A percentile compares a stretch with the other conserved stretches of the same genome.
Conservation (phyloP, 1,140 invertebrate species). For the Acyrthosiphon pisum region DNA sequence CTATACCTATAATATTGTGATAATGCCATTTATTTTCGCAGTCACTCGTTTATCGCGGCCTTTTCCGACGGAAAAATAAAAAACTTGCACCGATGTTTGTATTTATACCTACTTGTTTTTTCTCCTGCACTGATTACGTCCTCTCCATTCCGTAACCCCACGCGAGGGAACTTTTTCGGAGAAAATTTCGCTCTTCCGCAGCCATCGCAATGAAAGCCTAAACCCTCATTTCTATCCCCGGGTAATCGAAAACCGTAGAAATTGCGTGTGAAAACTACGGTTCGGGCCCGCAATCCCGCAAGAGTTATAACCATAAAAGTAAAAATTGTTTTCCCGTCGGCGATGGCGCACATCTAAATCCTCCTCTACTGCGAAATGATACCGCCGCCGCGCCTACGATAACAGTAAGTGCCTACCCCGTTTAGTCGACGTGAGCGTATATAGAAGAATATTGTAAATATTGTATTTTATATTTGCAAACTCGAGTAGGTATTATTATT, state of each 20-base stretch:
- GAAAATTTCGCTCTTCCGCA: not conserved
- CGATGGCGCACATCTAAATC: not conserved
- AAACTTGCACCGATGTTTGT: not conserved
- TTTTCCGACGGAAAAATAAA: not conserved
- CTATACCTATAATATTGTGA: too few relatives aligned
- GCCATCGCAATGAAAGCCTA: not conserved
- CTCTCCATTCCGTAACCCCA: not conserved
- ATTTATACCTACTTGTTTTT: not conserved
- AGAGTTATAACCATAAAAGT: conserved; percentile 24
- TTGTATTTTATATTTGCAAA: not conserved
- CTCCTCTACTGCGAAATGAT: not conserved
- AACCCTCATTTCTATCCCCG: not conserved
- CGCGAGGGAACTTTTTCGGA: not conserved
- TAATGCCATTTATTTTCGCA: not conserved
- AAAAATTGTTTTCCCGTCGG: conserved; percentile 27
- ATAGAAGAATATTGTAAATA: not conserved
- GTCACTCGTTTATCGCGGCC: not conserved
- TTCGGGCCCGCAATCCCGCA: not conserved
- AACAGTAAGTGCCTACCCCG: not conserved
- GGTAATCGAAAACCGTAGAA: conserved; percentile 23
- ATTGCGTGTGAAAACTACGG: not conserved
- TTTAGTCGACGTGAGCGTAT: not conserved
- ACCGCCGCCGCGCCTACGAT: not conserved
- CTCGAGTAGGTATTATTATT: not conserved
- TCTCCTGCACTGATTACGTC: not conserved